Evolutionary conservation across 1,140 invertebrate species (phyloP), one percentile per base, ranked within the genome.

Genomic region (Bicyclus anynana): DNA sequence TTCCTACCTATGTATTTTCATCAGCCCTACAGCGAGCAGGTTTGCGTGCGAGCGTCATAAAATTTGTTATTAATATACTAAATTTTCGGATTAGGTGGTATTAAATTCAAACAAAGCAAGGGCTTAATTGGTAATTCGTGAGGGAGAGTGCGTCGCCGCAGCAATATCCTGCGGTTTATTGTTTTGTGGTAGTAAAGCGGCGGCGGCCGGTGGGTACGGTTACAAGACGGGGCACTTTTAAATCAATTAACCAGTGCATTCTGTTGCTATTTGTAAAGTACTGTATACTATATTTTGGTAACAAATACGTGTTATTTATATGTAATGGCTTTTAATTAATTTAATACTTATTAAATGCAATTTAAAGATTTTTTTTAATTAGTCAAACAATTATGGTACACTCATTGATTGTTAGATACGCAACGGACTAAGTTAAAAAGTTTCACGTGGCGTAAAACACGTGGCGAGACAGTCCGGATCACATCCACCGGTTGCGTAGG

Each of bases 61-160:
- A 87, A 77, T 80, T 78, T 82, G 77, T 82, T 84, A 86, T 86
- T 86, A 80, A 81, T 84, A 82, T 76, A 84, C 77, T 83, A 78
- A 87, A 87, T 80, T 84, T 85, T 83, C 74, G 71, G 78, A 84
- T 87, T 82, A 83, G 81, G 74, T 82, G 69, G 77, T 80, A 82
- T 83, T 85, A 85, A 83, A 84, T 83, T 83, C 74, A 77, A 86
- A 86, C 81, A 84, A 84, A 83, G 80, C 83, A 73, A 76, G 73
- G 78, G 80, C 83, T 86, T 86, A 84, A 86, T 86, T 86, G 81
- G 74, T 74, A 72, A 78, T 80, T 75, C 76, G 76, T 81, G 78
- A 51, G 44, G 52, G 65, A 48, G 59, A 65, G 56, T 75, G 66
- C 72, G 73, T 74, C 62, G 29, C 29, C 59, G 47, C 46, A 42